Conservation (phyloP, 2,888 invertebrate genomes). For the Lepidocyrtoides sp. region DNA sequence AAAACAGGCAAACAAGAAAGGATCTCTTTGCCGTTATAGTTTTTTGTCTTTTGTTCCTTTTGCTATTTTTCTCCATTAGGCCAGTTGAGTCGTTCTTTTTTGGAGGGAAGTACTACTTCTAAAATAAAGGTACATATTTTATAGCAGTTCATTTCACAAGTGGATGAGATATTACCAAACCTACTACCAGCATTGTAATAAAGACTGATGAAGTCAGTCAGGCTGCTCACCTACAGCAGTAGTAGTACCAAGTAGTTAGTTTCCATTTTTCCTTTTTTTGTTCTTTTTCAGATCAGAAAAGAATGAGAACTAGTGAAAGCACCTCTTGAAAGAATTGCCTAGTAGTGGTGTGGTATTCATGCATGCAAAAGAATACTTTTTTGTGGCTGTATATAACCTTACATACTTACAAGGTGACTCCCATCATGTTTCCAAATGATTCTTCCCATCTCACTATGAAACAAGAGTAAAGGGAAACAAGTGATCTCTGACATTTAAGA, state of each 20-base stretch:
- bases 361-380: constrained; percentile 22
- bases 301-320: constrained; percentile 28
- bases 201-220: neutral
- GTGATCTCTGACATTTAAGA: constrained; percentile 77
- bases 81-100: neutral
- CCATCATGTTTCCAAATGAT: constrained; percentile 25
- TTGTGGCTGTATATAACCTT: neutral
- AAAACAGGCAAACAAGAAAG: neutral
- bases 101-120: neutral
- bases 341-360: too few species aligned
- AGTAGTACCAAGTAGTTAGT: neutral
- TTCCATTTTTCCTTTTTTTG: constrained; percentile 2
- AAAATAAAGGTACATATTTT: too few species aligned
- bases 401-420: constrained; percentile 44
- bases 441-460: constrained; percentile 45
- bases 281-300: constrained; percentile 33
- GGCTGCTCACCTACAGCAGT: neutral
- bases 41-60: neutral
- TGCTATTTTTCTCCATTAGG: neutral
- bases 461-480: constrained; percentile 60
- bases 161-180: constrained; percentile 41
- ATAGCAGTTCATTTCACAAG: constrained; percentile 51
- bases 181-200: constrained; percentile 13
- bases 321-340: constrained; percentile 40
- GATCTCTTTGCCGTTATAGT: neutral